Evolutionary conservation across 2,797 vertebrate genomes (phyloP).

Genomic region (Karalla daura): DNA sequence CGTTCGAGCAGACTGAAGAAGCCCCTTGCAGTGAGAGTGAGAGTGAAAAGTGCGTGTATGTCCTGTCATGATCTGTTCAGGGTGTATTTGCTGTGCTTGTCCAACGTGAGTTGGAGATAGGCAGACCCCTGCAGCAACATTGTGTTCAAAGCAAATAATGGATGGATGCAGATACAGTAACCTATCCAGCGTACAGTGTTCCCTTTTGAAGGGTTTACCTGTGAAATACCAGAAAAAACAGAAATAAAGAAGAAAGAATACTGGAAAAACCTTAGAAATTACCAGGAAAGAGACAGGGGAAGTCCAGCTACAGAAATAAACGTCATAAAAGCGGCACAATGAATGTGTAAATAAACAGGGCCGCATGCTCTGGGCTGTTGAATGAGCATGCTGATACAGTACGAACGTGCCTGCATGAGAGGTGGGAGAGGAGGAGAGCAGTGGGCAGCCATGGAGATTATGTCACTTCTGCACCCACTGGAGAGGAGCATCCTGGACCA

Average conservation of each 20-base stretch:
- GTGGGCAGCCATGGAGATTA: slow-evolving; percentile 71
- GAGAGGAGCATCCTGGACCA: slow-evolving; percentile 64
- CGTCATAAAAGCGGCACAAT: slow-evolving; percentile 1
- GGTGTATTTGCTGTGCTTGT: no score
- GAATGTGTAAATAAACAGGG: slow-evolving; percentile 6
- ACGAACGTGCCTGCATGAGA: slow-evolving; percentile 53
- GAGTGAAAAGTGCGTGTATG: no score
- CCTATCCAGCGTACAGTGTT: neutral
- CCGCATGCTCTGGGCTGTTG: slow-evolving; percentile 28
- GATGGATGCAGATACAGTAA: neutral
- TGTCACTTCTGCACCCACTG: slow-evolving; percentile 67
- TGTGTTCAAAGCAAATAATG: neutral
- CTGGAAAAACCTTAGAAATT: no score
- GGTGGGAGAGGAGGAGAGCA: slow-evolving; percentile 44
- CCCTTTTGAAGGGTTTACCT: slow-evolving; percentile 4
- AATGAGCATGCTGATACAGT: slow-evolving; percentile 14
- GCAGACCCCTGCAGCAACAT: no score
- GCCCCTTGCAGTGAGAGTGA: no score
- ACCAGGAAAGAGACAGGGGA: neutral
- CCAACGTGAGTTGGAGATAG: no score
- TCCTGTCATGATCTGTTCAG: no score
- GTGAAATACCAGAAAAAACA: neutral
- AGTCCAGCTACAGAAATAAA: neutral
- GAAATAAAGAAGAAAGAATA: neutral
- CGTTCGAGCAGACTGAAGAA: no score